phyloP scores from a whole-genome alignment of 2,797 vertebrate species.

The Labeo calbasu region DNA sequence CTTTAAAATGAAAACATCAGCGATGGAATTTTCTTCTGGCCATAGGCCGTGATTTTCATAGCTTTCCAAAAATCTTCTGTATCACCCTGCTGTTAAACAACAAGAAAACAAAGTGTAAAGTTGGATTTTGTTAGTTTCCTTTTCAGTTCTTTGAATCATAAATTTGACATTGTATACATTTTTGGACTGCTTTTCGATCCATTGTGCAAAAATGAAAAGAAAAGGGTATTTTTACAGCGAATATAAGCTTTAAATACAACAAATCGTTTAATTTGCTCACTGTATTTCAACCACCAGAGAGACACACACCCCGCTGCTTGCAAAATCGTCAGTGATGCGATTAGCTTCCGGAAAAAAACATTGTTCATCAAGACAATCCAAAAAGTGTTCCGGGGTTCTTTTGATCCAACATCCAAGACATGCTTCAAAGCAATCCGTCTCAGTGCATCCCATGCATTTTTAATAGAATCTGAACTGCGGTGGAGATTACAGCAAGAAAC shows the following conservation, averaged over 20 bases:
- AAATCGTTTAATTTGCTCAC: neutral
- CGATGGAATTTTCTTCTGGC: neutral
- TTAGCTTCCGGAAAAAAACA: neutral
- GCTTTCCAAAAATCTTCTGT: neutral
- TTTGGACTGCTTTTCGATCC: neutral
- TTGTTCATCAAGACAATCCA: conserved; percentile 34
- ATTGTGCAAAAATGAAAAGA: neutral
- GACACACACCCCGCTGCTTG: neutral
- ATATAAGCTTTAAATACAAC: neutral
- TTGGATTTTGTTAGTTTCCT: neutral
- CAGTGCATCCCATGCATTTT: conserved; percentile 35
- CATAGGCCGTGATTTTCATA: neutral
- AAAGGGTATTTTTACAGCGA: neutral
- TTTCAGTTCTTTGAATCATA: neutral
- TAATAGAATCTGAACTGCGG: conserved; percentile 9
- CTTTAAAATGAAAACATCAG: neutral
- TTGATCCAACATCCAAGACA: conserved; percentile 35
- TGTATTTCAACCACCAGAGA: neutral
- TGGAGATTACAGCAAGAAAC: conserved; percentile 31
- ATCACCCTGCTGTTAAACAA: neutral
- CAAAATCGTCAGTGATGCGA: neutral
- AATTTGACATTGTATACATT: neutral
- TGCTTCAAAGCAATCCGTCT: conserved; percentile 38
- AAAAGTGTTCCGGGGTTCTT: conserved; percentile 17
- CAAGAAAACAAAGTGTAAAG: conserved; percentile 7